Base-by-base conservation (phyloP, 2,113 vertebrate species). In the Hippocampus abdominalis region DNA sequence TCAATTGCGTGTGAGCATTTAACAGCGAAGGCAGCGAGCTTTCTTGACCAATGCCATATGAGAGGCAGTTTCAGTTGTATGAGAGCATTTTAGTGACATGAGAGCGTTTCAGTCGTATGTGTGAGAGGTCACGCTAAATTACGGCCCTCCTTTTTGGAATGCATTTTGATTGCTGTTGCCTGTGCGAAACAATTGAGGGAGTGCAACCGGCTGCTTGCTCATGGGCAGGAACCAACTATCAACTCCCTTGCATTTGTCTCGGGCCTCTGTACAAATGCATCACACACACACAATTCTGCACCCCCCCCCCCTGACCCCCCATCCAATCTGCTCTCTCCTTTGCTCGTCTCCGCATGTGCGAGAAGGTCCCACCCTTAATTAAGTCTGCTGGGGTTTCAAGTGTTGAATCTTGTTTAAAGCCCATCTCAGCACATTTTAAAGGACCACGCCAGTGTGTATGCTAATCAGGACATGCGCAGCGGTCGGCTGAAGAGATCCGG, bases 371-470 rank as follows among this genome's bases (percentile, higher is more conserved):
- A 94, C 93, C 93, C 92, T 95, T 97, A 97, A 97, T 97, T 92
- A 96, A 95, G 94, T 94, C 96, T 96, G 93, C 89, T 94, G 95
- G 95, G 95, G 92, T 95, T 97, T 96, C 91, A 92, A 93, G 91
- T 90, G 94, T 95, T 95, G 94, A 89, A 93, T 95, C 92, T 94
- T 91, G 91, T 96, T 96, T 95, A 95, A 94, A 94, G 95, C 91
- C 89, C 89, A 91, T 94, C 93, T 96, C 95, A 96, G 94, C 95
- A 95, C 93, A 95, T 96, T 97, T 95, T 95, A 91, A 85, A 93
- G 91, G 91, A 91, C 89, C 87, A 82, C 87, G 72, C 64, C 44
- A 77, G 88, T 51, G 77, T 80, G 86, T 89, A 94, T 89, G 93
- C 91, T 94, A 96, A 94, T 94, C 91, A 93, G 86, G 91, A 88